These are phyloP conservation scores for Gorsachius goisagi DNA, from an alignment of 2,113 vertebrate genomes.

Conservation along the genomic window DNA sequence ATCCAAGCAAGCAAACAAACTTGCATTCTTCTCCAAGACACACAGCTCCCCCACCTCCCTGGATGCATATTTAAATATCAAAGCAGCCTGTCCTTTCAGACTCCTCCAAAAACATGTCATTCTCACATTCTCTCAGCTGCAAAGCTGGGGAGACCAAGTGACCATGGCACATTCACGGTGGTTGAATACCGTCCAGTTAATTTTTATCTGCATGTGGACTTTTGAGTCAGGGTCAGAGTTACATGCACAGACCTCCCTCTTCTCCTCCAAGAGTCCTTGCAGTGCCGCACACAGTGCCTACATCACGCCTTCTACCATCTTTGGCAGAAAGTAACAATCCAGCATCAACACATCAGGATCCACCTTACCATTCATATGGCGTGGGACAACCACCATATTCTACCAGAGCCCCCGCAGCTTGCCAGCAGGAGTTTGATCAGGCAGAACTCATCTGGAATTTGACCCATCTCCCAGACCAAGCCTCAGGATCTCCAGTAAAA, in stretches of 20 bases:
- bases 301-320: background rate
- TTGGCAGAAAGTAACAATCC: background rate
- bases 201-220: background rate
- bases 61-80: background rate
- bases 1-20: background rate
- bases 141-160: background rate
- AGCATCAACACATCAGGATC: background rate
- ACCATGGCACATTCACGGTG: background rate
- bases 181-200: background rate
- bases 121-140: conserved; percentile 12
- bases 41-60: background rate
- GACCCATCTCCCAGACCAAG: background rate
- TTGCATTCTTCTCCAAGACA: background rate
- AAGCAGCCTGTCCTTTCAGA: background rate
- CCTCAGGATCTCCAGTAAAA: background rate
- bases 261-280: background rate
- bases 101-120: background rate
- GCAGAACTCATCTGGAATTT: background rate
- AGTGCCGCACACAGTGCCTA: background rate
- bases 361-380: accelerated
- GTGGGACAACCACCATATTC: accelerated
- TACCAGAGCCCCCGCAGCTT: background rate
- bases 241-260: background rate
- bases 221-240: background rate
- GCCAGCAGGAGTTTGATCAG: background rate